Base-by-base conservation (phyloP, 2,113 vertebrate genomes). In the Arenaria interpres region DNA sequence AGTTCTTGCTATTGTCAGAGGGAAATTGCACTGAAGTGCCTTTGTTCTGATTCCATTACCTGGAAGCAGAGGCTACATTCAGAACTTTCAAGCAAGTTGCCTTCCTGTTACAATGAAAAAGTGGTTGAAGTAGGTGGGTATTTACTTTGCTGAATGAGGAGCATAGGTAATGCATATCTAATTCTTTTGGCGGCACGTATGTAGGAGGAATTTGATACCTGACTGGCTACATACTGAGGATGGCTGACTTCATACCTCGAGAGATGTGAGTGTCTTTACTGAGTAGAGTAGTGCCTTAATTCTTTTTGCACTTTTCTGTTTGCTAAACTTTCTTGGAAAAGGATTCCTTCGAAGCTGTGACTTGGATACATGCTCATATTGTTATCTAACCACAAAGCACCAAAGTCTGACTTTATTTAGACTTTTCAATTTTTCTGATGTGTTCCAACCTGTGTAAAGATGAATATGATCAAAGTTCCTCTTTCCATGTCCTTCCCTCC, bases 21-120 rank as follows among this genome's bases (percentile, higher is more conserved):
- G 7, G 54, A 85, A 45, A 10, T 28, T 46, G 20, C 27, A 9
- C 16, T 59, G 22, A n/a, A 66, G 22, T 54, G 41, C n/a, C 18
- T 95, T 77, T 87, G 56, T 67, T 78, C 64, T 59, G 23, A 41
- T 84, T 77, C 80, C 32, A 32, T 78, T 87, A n/a, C 60, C n/a
- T 87, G 56, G 76, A 91, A 74, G 37, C 53, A 17, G 68, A 53
- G 43, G n/a, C 66, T 59, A 12, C 22, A 22, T 74, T 60, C 33
- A 82, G 63, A 92, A 46, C 14, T 43, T 51, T 72, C 19, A 79
- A 54, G 43, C 50, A 50, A 45, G 24, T 46, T 84, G 24, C 73
- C 75, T 91, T 37, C 27, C 37, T 46, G 32, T 45, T 59, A 21
- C 2, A 53, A 23, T 74, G 50, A 73, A 57, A 83, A 62, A 66